phyloP scores from a whole-genome alignment of 2,113 vertebrate genomes.

The Syngnathus scovelli region DNA sequence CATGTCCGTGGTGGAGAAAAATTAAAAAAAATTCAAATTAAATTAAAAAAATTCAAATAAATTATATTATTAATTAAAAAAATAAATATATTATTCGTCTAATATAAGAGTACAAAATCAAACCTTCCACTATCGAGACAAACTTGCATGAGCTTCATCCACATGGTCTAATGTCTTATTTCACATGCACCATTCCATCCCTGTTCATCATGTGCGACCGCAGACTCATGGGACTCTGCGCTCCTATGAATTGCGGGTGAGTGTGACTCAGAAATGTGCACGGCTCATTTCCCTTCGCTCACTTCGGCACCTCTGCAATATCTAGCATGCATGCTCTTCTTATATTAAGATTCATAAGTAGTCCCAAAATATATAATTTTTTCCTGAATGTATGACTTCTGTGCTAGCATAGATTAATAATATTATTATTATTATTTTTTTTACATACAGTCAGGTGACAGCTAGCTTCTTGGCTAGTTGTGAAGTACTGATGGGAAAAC shows the following conservation, averaged over 20 bases:
- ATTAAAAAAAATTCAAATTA: no score
- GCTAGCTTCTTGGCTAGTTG: no score
- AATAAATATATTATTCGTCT: background rate
- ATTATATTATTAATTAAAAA: no score
- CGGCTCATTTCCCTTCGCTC: constrained; percentile 35
- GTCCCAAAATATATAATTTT: constrained; percentile 28
- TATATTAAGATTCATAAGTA: background rate
- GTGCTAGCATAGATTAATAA: no score
- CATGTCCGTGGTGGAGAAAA: background rate
- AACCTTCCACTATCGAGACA: constrained; percentile 4
- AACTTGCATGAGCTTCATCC: constrained; percentile 24
- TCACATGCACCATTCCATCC: constrained; percentile 40
- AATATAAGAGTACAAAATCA: background rate
- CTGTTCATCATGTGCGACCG: constrained; percentile 36
- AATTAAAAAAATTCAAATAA: no score
- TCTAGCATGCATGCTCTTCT: constrained; percentile 23
- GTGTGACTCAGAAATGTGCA: constrained; percentile 65
- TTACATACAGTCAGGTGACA: no score
- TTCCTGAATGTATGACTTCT: no score
- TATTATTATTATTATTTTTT: no score
- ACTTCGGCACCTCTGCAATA: constrained; percentile 20
- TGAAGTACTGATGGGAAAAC: no score
- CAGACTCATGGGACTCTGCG: constrained; percentile 75
- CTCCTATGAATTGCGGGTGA: constrained; percentile 74
- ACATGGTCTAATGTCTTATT: constrained; percentile 38